Evolutionary conservation across 2,888 invertebrate genomes (phyloP).

Genomic region (Sarcophaga carnaria): DNA sequence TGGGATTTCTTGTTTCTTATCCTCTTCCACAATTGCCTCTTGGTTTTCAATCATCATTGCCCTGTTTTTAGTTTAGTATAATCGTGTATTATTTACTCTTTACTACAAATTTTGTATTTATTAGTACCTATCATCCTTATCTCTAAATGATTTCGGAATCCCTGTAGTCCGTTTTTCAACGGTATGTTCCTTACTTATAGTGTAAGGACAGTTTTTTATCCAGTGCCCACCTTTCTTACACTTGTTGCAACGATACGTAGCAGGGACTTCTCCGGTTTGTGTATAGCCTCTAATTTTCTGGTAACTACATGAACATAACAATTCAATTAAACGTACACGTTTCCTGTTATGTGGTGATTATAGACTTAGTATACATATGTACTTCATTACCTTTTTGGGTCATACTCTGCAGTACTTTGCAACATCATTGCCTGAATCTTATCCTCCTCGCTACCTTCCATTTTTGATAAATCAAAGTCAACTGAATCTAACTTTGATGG

Average conservation of each 20-base stretch:
- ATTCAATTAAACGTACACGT: background rate
- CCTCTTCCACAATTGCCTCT: constrained; percentile 72
- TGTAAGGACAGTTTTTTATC: constrained; percentile 96
- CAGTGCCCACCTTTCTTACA: constrained; percentile 98
- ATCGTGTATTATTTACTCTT: background rate
- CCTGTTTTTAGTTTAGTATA: constrained; percentile 48
- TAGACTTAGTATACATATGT: background rate
- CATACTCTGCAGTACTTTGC: constrained; percentile 98
- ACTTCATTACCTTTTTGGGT: constrained; percentile 92
- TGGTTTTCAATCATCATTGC: constrained; percentile 72
- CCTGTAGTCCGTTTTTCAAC: constrained; percentile 97
- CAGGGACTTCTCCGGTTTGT: constrained; percentile 94
- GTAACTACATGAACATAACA: constrained; percentile 85
- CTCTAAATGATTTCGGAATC: constrained; percentile 97
- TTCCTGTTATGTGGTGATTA: background rate
- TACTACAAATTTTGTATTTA: background rate
- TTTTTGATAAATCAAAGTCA: constrained; percentile 91
- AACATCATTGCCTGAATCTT: constrained; percentile 99
- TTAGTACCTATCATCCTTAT: constrained; percentile 88
- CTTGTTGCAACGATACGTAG: constrained; percentile 96
- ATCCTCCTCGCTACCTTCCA: constrained; percentile 97
- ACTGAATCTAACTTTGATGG: constrained; percentile 83
- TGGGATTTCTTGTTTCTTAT: constrained; percentile 88
- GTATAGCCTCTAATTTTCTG: constrained; percentile 93
- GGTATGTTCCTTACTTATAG: constrained; percentile 83